These are phyloP conservation scores for Camelus dromedarius DNA, from an alignment of 2,113 vertebrate genomes.

Conservation along the genomic window DNA sequence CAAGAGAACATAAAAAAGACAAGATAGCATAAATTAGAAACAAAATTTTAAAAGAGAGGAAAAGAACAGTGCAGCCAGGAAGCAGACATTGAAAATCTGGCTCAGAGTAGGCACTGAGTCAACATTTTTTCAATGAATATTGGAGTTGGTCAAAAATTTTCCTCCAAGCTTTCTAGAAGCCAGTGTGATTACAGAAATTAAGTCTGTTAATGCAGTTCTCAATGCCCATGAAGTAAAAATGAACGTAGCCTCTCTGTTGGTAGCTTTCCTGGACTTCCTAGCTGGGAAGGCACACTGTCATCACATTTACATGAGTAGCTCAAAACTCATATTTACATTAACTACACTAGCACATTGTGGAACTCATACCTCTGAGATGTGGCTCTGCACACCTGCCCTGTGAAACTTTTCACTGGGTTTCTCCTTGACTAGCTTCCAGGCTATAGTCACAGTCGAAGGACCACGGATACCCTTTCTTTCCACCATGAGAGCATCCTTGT, in stretches of 20 bases:
- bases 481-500: neutral
- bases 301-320: constrained; percentile 40
- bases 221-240: constrained; percentile 15
- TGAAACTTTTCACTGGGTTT: too few relatives aligned
- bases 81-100: neutral
- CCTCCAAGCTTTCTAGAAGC: constrained; percentile 12
- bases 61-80: neutral
- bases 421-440: neutral
- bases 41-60: neutral
- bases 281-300: neutral
- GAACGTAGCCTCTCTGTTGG: neutral
- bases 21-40: constrained; percentile 68
- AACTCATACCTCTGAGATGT: neutral
- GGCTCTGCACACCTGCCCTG: neutral
- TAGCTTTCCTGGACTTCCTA: constrained; percentile 39
- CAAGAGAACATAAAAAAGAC: constrained; percentile 52
- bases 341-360: neutral
- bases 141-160: neutral
- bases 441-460: neutral
- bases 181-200: neutral
- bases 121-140: constrained; percentile 54
- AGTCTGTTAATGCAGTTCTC: neutral
- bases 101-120: neutral
- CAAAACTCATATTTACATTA: neutral
- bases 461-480: neutral